A percentile compares a stretch with the other conserved stretches of the same genome.
phyloP scores from a whole-genome alignment of 2,888 invertebrate genomes.

The Nudaria mundana region DNA sequence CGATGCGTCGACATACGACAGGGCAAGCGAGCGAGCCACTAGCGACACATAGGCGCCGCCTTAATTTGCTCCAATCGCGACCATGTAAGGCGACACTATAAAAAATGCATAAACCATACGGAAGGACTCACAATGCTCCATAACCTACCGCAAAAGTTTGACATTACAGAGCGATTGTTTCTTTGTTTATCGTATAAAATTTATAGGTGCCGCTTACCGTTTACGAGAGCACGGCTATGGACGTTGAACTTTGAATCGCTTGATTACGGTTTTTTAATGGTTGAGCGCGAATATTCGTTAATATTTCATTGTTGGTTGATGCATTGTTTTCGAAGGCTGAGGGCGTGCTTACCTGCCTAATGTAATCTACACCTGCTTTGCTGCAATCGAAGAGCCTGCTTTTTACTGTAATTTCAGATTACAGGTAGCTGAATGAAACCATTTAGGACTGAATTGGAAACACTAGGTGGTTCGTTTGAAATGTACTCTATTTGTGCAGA shows the following conservation, averaged over 20 bases:
- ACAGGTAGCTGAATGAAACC: slow-evolving; percentile 1
- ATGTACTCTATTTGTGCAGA: too few species aligned
- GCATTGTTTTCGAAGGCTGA: slow-evolving; percentile 37
- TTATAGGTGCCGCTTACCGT: slow-evolving; percentile 55
- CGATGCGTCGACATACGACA: slow-evolving; percentile 16
- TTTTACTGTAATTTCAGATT: slow-evolving; percentile 11
- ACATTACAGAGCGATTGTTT: slow-evolving; percentile 67
- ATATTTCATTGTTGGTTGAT: slow-evolving; percentile 55
- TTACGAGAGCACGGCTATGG: slow-evolving; percentile 56
- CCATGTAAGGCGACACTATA: slow-evolving; percentile 39
- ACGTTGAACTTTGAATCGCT: slow-evolving; percentile 71
- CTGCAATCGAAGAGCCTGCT: slow-evolving; percentile 7
- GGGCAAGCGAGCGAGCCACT: slow-evolving; percentile 16
- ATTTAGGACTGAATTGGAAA: slow-evolving; percentile 4
- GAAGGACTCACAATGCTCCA: slow-evolving; percentile 61
- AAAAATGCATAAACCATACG: slow-evolving; percentile 40
- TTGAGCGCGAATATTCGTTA: slow-evolving; percentile 59
- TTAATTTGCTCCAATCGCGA: slow-evolving; percentile 36
- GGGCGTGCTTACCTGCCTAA: slow-evolving; percentile 29
- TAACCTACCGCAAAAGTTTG: slow-evolving; percentile 74
- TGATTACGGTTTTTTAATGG: slow-evolving; percentile 75
- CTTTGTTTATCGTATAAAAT: slow-evolving; percentile 75
- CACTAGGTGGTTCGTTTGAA: neutral
- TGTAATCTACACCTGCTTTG: slow-evolving; percentile 28
- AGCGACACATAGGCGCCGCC: slow-evolving; percentile 38